Percentiles rank a stretch among this genome's conserved stretches.
phyloP scores from a whole-genome alignment of 1,140 invertebrate species.

The Psilanteris sp. region DNA sequence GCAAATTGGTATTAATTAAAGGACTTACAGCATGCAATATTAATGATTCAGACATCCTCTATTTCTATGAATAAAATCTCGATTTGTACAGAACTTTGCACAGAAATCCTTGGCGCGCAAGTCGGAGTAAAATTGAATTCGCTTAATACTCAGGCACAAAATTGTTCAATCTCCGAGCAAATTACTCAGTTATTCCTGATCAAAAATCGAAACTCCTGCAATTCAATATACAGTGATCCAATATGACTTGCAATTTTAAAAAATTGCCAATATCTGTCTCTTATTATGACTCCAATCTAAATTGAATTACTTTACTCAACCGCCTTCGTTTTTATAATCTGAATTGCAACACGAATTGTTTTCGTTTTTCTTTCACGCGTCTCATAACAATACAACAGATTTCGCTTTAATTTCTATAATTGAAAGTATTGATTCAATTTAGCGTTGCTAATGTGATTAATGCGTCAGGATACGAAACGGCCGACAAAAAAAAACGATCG shows the following conservation, averaged over 20 bases:
- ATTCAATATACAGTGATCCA: background rate
- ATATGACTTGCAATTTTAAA: constrained; percentile 1
- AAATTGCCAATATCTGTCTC: constrained; percentile 18
- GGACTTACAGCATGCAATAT: too few species aligned
- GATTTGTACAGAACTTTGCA: too few species aligned
- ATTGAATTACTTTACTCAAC: constrained; percentile 9
- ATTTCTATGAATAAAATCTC: too few species aligned
- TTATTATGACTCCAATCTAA: constrained; percentile 5
- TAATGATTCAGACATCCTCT: too few species aligned
- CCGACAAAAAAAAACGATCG: constrained; percentile 16
- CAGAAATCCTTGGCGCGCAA: background rate
- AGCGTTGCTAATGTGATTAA: constrained; percentile 44
- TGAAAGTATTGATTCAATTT: constrained; percentile 38
- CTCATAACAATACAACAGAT: constrained; percentile 5
- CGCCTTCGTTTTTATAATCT: background rate
- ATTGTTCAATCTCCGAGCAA: background rate
- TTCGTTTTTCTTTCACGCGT: constrained; percentile 15
- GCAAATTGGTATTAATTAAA: too few species aligned
- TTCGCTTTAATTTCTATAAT: constrained; percentile 36
- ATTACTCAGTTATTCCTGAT: constrained; percentile 10
- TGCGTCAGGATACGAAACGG: constrained; percentile 13
- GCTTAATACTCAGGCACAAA: constrained; percentile 11
- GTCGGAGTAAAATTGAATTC: constrained; percentile 14
- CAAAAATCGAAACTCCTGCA: constrained; percentile 15
- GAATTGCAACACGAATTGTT: constrained; percentile 8